Base-by-base conservation (phyloP, 2,797 vertebrate genomes). In the Babyrousa celebensis region DNA sequence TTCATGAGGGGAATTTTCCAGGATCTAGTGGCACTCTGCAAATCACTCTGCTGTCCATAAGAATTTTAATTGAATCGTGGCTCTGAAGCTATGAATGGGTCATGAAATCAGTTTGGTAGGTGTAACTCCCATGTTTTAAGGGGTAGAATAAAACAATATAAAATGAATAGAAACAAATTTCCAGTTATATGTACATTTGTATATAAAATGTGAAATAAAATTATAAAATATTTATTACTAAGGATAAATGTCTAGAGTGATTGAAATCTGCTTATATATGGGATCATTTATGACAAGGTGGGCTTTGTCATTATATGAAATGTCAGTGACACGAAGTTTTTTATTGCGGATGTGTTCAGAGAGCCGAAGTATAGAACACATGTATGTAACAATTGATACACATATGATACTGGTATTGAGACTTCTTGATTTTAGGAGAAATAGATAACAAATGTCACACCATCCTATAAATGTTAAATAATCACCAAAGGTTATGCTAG, bases 341-440 rank as follows among this genome's bases (percentile, higher is more conserved):
- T 56, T 20, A 18, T 32, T 58, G 54, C 7, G 27, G 18, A 12
- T 62, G 2, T 74, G 2, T 74, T 78, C 32, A 36, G 23, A 92
- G n/a, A 71, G 15, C 25, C 52, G 60, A 94, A 15, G 65, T 40
- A 43, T 9, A 87, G 7, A 9, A 23, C 29, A 40, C 8, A 3
- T 85, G 12, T 67, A 16, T 54, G 16, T 12, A n/a, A 56, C 48
- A 72, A 6, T 2, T 15, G 58, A 52, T 75, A 62, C 2, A n/a
- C 14, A 62, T 54, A 3, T 78, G 65, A 75, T n/a, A 27, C 1
- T 5, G 18, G 3, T 79, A 74, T 71, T 68, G 79, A 27, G 10
- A 29, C n/a, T 72, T 85, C 23, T 68, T 68, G 32, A 60, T 80
- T 89, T 52, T 77, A 89, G 70, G 27, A 84, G 20, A 84, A 80